Conservation (phyloP, 2,888 invertebrate genomes). For the Chirona hameri region DNA sequence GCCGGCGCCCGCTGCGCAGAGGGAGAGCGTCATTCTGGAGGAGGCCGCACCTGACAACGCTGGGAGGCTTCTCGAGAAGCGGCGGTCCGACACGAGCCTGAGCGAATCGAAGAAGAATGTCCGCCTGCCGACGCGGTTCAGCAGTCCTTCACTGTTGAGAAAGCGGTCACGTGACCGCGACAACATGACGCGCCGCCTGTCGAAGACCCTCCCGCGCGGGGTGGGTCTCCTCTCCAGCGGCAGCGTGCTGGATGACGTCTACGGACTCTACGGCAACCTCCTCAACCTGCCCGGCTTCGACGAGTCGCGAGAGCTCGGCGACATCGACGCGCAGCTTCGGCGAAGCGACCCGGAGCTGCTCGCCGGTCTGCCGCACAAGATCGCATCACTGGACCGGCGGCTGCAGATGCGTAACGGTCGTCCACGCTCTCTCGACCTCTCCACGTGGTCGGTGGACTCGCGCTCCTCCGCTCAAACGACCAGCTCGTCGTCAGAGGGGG, state of each 20-base stretch:
- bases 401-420: constrained; percentile 76
- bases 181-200: constrained; percentile 34
- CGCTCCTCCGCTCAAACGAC: constrained; percentile 69
- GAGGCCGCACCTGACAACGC: constrained; percentile 35
- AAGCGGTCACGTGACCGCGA: constrained; percentile 36
- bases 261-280: constrained; percentile 81
- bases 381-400: constrained; percentile 74
- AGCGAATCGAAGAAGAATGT: constrained; percentile 46
- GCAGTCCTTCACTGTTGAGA: constrained; percentile 60
- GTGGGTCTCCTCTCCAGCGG: constrained; percentile 35
- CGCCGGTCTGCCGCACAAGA: constrained; percentile 69
- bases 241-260: constrained; percentile 60
- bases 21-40: constrained; percentile 31
- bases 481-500: constrained; percentile 72
- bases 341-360: constrained; percentile 78
- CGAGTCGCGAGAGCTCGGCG: constrained; percentile 34
- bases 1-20: constrained; percentile 40
- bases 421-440: constrained; percentile 74
- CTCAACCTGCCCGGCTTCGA: constrained; percentile 86
- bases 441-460: constrained; percentile 84
- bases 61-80: constrained; percentile 54
- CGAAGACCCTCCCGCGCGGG: constrained; percentile 38
- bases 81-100: constrained; percentile 58
- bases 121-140: constrained; percentile 58
- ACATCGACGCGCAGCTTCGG: constrained; percentile 37